phyloP scores from a whole-genome alignment of 2,797 vertebrate genomes.

The Darevskia mixta region DNA sequence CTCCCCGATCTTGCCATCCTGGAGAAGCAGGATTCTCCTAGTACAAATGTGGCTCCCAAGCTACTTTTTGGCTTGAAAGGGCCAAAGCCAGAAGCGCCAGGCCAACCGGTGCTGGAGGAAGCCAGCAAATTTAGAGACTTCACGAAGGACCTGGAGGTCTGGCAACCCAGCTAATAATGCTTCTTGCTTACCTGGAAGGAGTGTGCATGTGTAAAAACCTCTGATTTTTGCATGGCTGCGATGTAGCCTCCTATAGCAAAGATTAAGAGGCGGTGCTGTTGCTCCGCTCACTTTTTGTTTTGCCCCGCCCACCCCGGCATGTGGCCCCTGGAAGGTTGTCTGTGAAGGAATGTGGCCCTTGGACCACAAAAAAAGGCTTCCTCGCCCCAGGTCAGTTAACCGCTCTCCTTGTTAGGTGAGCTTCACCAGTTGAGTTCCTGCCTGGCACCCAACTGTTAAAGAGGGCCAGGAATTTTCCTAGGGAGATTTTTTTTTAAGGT shows the following conservation, averaged over 20 bases:
- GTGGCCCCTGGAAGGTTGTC: not conserved
- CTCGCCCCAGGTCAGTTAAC: not conserved
- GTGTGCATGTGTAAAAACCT: too few species aligned
- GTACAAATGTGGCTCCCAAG: not conserved
- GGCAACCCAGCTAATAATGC: too few species aligned
- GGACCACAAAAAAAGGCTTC: not conserved
- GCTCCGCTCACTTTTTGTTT: too few species aligned
- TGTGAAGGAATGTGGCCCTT: not conserved
- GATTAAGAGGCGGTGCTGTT: not conserved
- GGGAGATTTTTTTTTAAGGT: too few species aligned
- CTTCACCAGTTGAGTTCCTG: not conserved
- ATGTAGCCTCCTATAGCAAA: not conserved
- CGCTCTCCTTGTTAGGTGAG: not conserved
- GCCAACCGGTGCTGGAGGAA: too few species aligned
- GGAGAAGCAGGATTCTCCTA: not conserved
- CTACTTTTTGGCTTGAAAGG: too few species aligned
- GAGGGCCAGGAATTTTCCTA: not conserved
- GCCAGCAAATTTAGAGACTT: too few species aligned
- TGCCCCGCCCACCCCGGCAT: not conserved
- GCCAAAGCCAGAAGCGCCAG: too few species aligned
- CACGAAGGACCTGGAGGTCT: too few species aligned
- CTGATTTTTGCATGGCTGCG: too few species aligned
- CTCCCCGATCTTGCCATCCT: too few species aligned
- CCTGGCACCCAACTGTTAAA: not conserved
- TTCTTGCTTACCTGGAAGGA: too few species aligned